Conservation (phyloP, 2,797 vertebrate species). For the Gobio occitaniae region DNA sequence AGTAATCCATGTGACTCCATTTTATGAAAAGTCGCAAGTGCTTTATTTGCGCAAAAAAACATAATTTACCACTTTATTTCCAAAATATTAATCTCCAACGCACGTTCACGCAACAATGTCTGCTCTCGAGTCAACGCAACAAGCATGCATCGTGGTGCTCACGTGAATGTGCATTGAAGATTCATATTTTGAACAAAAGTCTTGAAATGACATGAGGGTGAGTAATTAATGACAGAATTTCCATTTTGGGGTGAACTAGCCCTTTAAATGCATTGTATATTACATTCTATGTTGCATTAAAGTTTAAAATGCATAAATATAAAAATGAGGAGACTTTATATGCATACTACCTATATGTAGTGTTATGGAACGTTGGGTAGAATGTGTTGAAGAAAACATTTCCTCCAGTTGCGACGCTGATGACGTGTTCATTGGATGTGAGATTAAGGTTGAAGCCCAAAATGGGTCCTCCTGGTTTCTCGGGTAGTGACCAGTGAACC, state of each 20-base stretch:
- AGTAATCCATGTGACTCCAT: background rate
- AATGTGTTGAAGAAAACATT: conserved; percentile 74
- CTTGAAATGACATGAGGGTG: background rate
- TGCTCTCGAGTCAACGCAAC: no score
- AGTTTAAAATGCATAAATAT: background rate
- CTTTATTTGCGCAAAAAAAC: no score
- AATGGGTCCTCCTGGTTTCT: conserved; percentile 75
- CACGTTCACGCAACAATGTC: no score
- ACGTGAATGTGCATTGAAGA: background rate
- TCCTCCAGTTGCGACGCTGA: conserved; percentile 67
- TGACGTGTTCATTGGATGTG: conserved; percentile 63
- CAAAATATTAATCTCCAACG: no score
- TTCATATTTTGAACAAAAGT: background rate
- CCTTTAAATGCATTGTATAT: background rate
- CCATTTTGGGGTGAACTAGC: background rate
- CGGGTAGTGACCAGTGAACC: conserved; percentile 78
- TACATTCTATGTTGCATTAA: background rate
- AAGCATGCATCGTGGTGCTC: no score
- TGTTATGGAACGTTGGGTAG: conserved; percentile 77
- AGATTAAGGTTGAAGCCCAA: conserved; percentile 80
- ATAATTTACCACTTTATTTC: no score
- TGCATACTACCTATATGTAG: conserved; percentile 76
- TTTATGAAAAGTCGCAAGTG: no score
- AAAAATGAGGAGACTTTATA: background rate
- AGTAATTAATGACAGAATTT: background rate